phyloP scores from a whole-genome alignment of 1,140 invertebrate genomes.

The Leguminivora glycinivorella region DNA sequence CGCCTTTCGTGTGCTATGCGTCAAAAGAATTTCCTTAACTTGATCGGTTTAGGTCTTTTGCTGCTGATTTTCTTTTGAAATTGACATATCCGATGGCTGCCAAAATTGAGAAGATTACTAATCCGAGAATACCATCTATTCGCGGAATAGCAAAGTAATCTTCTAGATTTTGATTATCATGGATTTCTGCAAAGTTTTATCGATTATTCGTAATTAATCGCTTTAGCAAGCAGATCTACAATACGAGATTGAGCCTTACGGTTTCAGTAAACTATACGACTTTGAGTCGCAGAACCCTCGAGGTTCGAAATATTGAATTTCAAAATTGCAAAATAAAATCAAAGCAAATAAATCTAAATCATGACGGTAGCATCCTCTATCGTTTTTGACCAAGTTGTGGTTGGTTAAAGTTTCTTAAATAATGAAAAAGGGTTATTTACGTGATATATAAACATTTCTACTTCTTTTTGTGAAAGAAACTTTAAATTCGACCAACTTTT shows the following conservation, averaged over 20 bases:
- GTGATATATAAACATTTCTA: not conserved
- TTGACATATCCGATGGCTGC: too few relatives aligned
- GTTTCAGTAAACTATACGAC: too few relatives aligned
- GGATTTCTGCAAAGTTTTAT: too few relatives aligned
- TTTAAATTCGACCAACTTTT: conserved; percentile 40
- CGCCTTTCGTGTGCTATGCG: conserved; percentile 43
- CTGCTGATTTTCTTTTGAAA: not conserved
- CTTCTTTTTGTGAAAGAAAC: conserved; percentile 1
- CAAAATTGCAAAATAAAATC: not conserved
- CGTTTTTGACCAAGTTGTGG: conserved; percentile 18
- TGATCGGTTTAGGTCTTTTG: conserved; percentile 20
- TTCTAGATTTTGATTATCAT: too few relatives aligned
- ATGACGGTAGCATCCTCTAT: not conserved
- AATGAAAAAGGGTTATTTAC: not conserved
- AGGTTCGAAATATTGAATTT: conserved; percentile 16
- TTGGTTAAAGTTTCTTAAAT: not conserved
- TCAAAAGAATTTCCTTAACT: conserved; percentile 43
- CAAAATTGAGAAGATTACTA: too few relatives aligned
- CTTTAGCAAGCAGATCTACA: too few relatives aligned
- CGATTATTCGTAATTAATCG: too few relatives aligned
- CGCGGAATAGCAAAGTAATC: too few relatives aligned
- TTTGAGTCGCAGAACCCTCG: too few relatives aligned
- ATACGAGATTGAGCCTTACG: too few relatives aligned
- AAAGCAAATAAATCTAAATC: conserved; percentile 28
- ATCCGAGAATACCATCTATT: too few relatives aligned